Conservation (phyloP, 2,888 invertebrate genomes). For the Belgica antarctica region DNA sequence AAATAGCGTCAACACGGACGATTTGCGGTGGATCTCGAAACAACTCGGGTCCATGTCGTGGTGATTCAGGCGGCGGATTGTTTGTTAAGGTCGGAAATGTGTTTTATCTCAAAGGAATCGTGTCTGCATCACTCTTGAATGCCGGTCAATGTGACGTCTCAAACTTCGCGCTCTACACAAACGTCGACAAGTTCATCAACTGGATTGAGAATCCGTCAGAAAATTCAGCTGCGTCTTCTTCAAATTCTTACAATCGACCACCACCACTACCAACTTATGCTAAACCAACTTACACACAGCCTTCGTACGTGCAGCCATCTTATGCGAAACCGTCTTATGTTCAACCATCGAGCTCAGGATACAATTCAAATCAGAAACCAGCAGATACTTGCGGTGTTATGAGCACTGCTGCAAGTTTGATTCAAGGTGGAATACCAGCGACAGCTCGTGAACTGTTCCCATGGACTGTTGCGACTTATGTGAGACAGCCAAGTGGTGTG, state of each 20-base stretch:
- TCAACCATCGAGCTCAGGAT: neutral
- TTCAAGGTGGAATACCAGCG: neutral
- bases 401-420: neutral
- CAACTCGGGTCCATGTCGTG: neutral
- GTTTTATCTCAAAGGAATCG: conserved; percentile 10
- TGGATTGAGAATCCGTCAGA: conserved; percentile 1
- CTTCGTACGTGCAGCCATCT: neutral
- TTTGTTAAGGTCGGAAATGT: neutral
- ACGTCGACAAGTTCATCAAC: neutral
- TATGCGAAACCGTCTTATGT: neutral
- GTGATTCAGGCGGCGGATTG: neutral
- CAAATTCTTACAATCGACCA: too few species aligned
- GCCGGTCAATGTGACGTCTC: neutral
- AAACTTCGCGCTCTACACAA: conserved; percentile 7
- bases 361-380: neutral
- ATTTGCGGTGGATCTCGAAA: neutral
- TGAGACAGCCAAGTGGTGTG: neutral
- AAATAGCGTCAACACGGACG: neutral
- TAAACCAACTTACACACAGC: neutral
- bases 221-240: neutral
- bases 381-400: neutral
- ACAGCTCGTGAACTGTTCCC: neutral
- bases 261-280: neutral
- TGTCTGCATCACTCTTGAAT: neutral
- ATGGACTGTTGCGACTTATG: neutral